A percentile compares a stretch with the other conserved stretches of the same genome.
Conservation (phyloP, 2,888 invertebrate genomes). For the Agrypnus murinus region DNA sequence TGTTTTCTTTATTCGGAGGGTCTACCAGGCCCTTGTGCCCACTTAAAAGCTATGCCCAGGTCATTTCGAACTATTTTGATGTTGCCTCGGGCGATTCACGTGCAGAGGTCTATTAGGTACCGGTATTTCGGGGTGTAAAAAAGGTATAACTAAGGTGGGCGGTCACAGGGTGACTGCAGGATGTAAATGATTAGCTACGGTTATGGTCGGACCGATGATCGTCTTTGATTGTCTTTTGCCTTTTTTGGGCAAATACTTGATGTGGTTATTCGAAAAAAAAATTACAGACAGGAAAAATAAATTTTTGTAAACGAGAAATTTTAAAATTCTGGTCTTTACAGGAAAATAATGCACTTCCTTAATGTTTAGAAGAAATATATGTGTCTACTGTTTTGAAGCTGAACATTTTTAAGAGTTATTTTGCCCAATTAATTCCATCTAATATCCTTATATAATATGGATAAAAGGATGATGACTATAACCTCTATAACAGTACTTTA, state of each 20-base stretch:
- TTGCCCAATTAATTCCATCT: too few relatives aligned
- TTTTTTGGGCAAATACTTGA: constrained; percentile 47
- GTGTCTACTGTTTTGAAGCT: too few relatives aligned
- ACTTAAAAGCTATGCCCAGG: too few relatives aligned
- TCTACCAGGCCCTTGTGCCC: constrained; percentile 35
- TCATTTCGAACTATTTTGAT: constrained; percentile 60
- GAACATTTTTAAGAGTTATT: too few relatives aligned
- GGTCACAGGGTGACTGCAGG: constrained; percentile 65
- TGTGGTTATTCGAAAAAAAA: too few relatives aligned
- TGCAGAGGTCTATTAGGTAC: constrained; percentile 63
- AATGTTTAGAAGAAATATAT: too few relatives aligned
- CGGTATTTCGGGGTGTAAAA: constrained; percentile 65
- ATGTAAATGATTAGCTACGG: constrained; percentile 69
- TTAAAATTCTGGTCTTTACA: too few relatives aligned
- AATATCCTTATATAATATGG: too few relatives aligned
- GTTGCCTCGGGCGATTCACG: constrained; percentile 69
- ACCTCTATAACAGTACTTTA: too few relatives aligned
- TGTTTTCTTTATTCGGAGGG: constrained; percentile 36
- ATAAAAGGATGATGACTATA: too few relatives aligned
- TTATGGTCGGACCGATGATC: constrained; percentile 55
- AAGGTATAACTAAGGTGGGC: constrained; percentile 65
- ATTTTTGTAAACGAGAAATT: too few relatives aligned
- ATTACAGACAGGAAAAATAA: constrained; percentile 45
- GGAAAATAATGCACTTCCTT: too few relatives aligned
- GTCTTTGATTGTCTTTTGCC: constrained; percentile 41